Conservation (phyloP, 2,113 vertebrate genomes). For the Rhombomys opimus region DNA sequence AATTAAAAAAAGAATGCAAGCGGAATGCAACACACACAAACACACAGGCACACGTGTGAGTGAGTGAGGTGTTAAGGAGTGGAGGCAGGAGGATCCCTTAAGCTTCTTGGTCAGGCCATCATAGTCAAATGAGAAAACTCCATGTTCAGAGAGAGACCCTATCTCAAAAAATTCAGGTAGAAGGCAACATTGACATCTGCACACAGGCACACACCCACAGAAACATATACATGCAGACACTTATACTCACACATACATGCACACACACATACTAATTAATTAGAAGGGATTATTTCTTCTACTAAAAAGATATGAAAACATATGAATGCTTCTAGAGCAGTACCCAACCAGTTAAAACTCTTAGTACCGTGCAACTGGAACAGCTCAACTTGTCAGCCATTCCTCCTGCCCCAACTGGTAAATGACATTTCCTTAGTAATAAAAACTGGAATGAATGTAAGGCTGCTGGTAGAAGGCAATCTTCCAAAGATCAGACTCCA, state of each 20-base stretch:
- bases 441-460: neutral
- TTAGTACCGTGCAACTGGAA: neutral
- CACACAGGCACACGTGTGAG: neutral
- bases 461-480: neutral
- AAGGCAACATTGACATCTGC: neutral
- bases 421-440: neutral
- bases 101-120: neutral
- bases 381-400: neutral
- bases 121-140: neutral
- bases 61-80: neutral
- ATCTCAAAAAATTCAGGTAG: neutral
- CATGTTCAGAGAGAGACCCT: neutral
- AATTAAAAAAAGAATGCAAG: too few relatives aligned
- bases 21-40: neutral
- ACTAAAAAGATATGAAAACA: neutral
- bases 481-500: neutral
- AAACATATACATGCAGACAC: neutral
- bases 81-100: neutral
- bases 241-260: neutral
- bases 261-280: neutral
- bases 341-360: conserved; percentile 10
- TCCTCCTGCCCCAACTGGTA: neutral
- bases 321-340: conserved; percentile 1
- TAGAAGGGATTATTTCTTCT: neutral
- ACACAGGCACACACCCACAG: neutral